These are phyloP conservation scores for Calidris pugnax DNA, from an alignment of 2,113 vertebrate genomes.

Conservation along the genomic window DNA sequence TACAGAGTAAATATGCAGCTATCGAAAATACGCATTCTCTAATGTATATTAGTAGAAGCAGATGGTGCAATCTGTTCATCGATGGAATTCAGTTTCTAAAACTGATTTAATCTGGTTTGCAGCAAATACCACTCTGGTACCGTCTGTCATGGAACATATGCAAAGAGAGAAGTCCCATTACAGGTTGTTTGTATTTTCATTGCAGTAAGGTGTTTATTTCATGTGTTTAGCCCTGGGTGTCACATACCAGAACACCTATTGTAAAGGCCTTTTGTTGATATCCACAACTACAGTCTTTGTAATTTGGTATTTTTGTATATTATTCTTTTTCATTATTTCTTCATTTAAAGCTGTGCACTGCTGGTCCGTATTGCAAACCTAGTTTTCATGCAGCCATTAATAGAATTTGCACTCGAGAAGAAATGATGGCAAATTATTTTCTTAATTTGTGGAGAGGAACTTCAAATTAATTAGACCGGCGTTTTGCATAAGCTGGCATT, in stretches of 20 bases:
- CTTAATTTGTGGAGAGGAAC: neutral
- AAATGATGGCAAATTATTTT: neutral
- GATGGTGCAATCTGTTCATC: constrained; percentile 36
- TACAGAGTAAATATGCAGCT: constrained; percentile 20
- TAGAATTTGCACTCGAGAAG: neutral
- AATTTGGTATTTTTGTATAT: neutral
- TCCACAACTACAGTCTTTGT: neutral
- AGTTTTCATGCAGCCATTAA: neutral
- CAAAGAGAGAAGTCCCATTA: neutral
- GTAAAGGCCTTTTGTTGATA: neutral
- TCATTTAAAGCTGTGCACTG: neutral
- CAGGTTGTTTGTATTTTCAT: neutral
- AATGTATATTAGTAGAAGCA: constrained; percentile 49
- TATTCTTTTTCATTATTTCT: neutral
- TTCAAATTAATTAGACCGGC: neutral
- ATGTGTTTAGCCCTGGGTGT: neutral
- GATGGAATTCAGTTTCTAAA: constrained; percentile 43
- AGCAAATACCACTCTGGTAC: constrained; percentile 4
- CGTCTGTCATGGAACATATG: constrained; percentile 25
- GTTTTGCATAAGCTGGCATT: neutral
- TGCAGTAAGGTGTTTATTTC: neutral
- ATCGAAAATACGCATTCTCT: constrained; percentile 49
- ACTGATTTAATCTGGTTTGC: constrained; percentile 44
- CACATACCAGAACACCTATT: neutral
- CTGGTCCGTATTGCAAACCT: neutral